Evolutionary conservation across 2,113 vertebrate genomes (phyloP).

Genomic region (Serilophus lunatus): DNA sequence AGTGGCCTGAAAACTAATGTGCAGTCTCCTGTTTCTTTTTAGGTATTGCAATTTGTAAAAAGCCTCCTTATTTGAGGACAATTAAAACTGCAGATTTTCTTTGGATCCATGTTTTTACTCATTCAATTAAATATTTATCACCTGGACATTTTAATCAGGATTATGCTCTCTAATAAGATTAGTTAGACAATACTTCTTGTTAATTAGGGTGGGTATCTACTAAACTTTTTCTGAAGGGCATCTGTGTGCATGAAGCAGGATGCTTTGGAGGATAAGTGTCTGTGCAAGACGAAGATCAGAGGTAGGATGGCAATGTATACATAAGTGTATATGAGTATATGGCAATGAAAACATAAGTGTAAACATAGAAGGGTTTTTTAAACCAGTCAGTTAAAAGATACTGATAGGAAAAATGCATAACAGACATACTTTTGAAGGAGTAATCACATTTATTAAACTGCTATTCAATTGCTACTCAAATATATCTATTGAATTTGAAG

Average conservation of each 20-base stretch:
- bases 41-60: neutral
- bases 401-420: neutral
- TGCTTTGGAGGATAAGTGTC: neutral
- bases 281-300: neutral
- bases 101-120: neutral
- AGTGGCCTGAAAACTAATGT: neutral
- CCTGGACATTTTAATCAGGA: slow-evolving; percentile 43
- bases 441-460: neutral
- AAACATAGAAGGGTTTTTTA: neutral
- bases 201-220: slow-evolving; percentile 2
- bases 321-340: too few species aligned
- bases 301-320: too few species aligned
- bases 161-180: slow-evolving; percentile 42
- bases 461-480: neutral
- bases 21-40: neutral
- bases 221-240: neutral
- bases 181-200: slow-evolving; percentile 4
- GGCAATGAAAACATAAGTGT: neutral
- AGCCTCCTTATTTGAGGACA: neutral
- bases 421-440: neutral
- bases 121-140: neutral
- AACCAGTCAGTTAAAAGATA: neutral
- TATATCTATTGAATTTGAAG: neutral
- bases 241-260: neutral
- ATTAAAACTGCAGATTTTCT: neutral